Conservation (phyloP, 2,797 vertebrate species). For the Ambastaia sidthimunki region DNA sequence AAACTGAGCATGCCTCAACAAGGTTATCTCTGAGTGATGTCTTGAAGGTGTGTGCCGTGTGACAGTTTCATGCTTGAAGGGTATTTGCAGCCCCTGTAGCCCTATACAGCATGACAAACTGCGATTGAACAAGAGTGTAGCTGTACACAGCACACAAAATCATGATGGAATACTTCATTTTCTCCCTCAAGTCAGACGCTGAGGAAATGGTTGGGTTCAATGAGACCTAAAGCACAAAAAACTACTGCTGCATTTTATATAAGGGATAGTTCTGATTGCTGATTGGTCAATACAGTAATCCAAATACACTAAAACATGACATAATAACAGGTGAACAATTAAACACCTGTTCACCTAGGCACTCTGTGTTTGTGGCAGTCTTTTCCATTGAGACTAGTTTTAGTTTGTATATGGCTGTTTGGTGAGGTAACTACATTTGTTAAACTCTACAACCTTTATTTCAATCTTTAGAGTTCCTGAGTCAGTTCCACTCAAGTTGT, state of each 20-base stretch:
- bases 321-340: background rate
- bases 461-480: background rate
- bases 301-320: conserved; percentile 10
- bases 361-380: background rate
- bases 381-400: too few species aligned
- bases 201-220: conserved; percentile 7
- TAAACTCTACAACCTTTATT: background rate
- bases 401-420: too few species aligned
- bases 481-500: background rate
- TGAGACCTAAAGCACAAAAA: background rate
- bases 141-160: conserved; percentile 8
- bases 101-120: background rate
- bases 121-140: conserved; percentile 3
- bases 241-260: background rate
- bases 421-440: background rate
- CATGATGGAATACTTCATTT: conserved; percentile 15
- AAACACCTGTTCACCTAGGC: background rate
- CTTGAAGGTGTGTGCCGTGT: background rate
- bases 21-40: conserved; percentile 10
- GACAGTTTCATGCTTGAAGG: conserved; percentile 1
- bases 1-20: conserved; percentile 3
- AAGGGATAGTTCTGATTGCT: background rate
- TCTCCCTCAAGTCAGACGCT: conserved; percentile 5
- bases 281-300: background rate
- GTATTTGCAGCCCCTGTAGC: background rate